phyloP scores from a whole-genome alignment of 1,140 invertebrate species.

The Diabrotica undecimpunctata region DNA sequence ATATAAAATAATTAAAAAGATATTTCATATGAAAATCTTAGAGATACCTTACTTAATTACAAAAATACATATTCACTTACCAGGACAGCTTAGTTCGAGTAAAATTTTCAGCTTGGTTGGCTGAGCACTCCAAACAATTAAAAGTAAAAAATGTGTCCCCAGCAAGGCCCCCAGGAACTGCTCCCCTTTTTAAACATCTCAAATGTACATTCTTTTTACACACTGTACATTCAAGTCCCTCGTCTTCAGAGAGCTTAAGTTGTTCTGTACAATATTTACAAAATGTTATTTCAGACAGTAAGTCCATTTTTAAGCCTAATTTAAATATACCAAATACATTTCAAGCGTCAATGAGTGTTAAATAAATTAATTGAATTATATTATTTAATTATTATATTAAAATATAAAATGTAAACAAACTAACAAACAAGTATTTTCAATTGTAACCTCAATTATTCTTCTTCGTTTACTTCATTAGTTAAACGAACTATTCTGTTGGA shows the following conservation, averaged over 20 bases:
- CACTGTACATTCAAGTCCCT: slow-evolving; percentile 50
- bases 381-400: too few species aligned
- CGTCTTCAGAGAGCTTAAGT: slow-evolving; percentile 33
- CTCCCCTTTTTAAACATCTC: slow-evolving; percentile 57
- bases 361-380: too few species aligned
- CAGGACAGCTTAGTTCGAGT: slow-evolving; percentile 63
- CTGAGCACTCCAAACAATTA: slow-evolving; percentile 62
- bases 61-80: slow-evolving; percentile 43
- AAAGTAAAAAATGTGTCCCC: slow-evolving; percentile 77
- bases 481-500: too few species aligned
- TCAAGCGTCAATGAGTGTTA: too few species aligned
- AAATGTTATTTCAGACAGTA: slow-evolving; percentile 5
- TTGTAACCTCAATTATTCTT: too few species aligned
- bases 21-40: too few species aligned
- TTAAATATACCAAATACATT: neutral
- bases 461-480: too few species aligned
- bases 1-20: too few species aligned
- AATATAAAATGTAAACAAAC: too few species aligned
- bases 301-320: slow-evolving; percentile 4
- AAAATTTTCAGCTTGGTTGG: slow-evolving; percentile 54
- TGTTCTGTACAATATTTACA: slow-evolving; percentile 43
- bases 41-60: too few species aligned
- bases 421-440: too few species aligned
- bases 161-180: slow-evolving; percentile 62
- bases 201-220: slow-evolving; percentile 60